Evolutionary conservation across 2,888 invertebrate species (phyloP), one percentile per base, ranked within the genome.

Genomic region (Leptogaster cylindrica): DNA sequence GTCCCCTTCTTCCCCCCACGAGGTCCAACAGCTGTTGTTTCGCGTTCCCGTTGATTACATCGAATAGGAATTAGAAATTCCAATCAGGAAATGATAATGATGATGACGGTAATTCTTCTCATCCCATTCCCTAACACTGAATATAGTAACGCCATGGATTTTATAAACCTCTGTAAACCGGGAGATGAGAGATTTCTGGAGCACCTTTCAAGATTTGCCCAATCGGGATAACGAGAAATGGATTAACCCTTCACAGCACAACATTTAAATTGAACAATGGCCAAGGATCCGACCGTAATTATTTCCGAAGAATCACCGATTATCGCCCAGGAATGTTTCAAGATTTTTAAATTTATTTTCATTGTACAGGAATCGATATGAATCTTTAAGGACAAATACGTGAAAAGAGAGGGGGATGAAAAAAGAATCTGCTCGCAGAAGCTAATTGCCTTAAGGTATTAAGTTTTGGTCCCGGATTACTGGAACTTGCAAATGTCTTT

Each of bases 1-100:
- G 23, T 36, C 8, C 55, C 36, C 20, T 18, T 3, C n/a, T 16
- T 41, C 14, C n/a, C 14, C 5, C 39, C 41, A 12, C 39, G 18
- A 2, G 23, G 36, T 23, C 31, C 8, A 27, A 23, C 23, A 39
- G 39, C 58, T 58, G 39, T 25, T 58, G 58, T 58, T 58, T 23
- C 25, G 23, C 31, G 36, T 41, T 58, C 25, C n/a, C 16, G 31
- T 48, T 33, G 64, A 64, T 64, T 64, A 61, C 23, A 39, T 66
- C 66, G 28, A 66, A 52, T 58, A 52, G 63, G 51, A 69, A 69
- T 69, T 69, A 69, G 69, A 66, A 63, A 69, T 66, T 69, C 69
- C 66, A 66, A 69, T 69, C 69, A 66, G 69, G 66, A 66, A 64
- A 66, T 64, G 66, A 69, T 69, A 69, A 66, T 66, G 66, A 66